Percentiles rank a stretch among this genome's conserved stretches.
These are phyloP conservation scores for Felis catus DNA, from an alignment of 2,113 vertebrate genomes.

Conservation along the genomic window F.catus_Fca126_mat1.0 CM031428.1:21739501-21740000, in stretches of 20 bases:
- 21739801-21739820: background rate
- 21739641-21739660: background rate
- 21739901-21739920: background rate
- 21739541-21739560: background rate
- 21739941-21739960: background rate
- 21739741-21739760: background rate
- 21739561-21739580: background rate
- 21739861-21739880: background rate
- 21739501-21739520: too few relatives aligned
- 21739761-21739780: background rate
- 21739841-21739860: background rate
- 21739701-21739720: background rate
- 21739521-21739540: background rate
- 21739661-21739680: background rate
- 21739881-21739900: conserved; percentile 6
- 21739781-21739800: background rate
- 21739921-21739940: background rate
- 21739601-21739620: background rate
- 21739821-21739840: background rate
- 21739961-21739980: background rate
- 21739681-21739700: background rate
- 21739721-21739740: background rate
- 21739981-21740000: background rate
- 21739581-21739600: background rate
- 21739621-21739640: background rate